A percentile compares a stretch with the other conserved stretches of the same genome.
phyloP scores from a whole-genome alignment of 1,140 invertebrate genomes.

The Zaprionus kolodkinae region DNA sequence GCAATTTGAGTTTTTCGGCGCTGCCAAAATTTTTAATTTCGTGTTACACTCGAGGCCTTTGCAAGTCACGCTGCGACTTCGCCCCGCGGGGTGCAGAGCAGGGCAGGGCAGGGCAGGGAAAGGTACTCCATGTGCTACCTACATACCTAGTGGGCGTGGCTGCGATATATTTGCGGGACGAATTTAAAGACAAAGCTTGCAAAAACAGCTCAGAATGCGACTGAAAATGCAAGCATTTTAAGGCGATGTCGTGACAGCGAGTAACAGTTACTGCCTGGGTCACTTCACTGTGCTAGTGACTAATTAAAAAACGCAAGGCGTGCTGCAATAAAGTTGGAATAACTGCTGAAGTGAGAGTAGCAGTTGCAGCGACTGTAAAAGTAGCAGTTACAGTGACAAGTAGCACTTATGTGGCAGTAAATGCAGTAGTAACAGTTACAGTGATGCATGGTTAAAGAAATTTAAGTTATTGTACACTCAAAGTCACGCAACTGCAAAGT shows the following conservation, averaged over 20 bases:
- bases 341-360: background rate
- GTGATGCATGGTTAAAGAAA: background rate
- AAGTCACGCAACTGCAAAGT: background rate
- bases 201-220: background rate
- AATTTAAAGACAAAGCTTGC: constrained; percentile 13
- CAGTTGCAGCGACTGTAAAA: background rate
- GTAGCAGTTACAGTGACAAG: background rate
- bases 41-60: constrained; percentile 53
- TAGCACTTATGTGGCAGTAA: background rate
- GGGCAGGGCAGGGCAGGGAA: too few relatives aligned
- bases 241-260: background rate
- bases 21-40: constrained; percentile 74
- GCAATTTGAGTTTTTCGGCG: constrained; percentile 41
- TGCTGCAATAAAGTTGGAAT: background rate
- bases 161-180: background rate
- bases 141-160: constrained; percentile 6
- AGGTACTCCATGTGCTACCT: background rate
- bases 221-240: background rate
- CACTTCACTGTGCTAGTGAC: background rate
- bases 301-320: background rate
- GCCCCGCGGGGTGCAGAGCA: too few relatives aligned
- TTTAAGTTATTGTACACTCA: background rate
- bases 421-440: background rate
- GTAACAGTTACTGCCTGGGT: background rate
- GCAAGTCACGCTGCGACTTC: constrained; percentile 43